phyloP scores from a whole-genome alignment of 2,113 vertebrate species.

The Choloepus hoffmanni region DNA sequence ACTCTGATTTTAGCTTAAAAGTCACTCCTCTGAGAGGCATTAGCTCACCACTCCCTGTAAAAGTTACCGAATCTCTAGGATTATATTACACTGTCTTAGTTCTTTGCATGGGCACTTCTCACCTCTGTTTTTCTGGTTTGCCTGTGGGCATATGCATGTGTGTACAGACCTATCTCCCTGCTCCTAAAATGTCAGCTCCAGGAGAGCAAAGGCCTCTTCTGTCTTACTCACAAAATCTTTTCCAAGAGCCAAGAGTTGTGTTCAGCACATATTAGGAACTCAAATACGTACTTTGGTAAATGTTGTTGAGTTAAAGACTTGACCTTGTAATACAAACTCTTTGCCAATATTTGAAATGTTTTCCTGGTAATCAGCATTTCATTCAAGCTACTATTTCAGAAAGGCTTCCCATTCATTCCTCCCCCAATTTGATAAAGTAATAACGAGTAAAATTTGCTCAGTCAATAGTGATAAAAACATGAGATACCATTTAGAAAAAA shows the following conservation, averaged over 20 bases:
- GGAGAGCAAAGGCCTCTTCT: not conserved
- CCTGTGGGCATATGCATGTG: no score
- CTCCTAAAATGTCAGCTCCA: not conserved
- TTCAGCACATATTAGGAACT: not conserved
- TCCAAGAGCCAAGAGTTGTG: not conserved
- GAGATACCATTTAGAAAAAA: slow-evolving; percentile 22
- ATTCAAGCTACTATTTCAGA: not conserved
- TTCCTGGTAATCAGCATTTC: slow-evolving; percentile 7
- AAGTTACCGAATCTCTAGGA: not conserved
- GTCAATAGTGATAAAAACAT: not conserved
- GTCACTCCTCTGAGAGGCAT: not conserved
- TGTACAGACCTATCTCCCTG: not conserved
- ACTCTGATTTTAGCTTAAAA: slow-evolving; percentile 33
- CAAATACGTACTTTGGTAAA: not conserved
- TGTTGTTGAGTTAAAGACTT: slow-evolving; percentile 3
- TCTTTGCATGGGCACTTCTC: not conserved
- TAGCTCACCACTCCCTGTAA: not conserved
- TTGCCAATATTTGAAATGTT: not conserved
- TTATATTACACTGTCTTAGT: not conserved
- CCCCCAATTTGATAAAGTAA: not conserved
- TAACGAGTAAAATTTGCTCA: not conserved
- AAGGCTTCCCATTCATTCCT: not conserved
- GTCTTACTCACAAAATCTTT: not conserved
- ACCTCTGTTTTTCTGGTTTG: not conserved
- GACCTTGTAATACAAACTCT: not conserved